Percentiles rank a stretch among this genome's conserved stretches.
Conservation (phyloP, 2,888 invertebrate genomes). For the Andrena trimmerana region DNA sequence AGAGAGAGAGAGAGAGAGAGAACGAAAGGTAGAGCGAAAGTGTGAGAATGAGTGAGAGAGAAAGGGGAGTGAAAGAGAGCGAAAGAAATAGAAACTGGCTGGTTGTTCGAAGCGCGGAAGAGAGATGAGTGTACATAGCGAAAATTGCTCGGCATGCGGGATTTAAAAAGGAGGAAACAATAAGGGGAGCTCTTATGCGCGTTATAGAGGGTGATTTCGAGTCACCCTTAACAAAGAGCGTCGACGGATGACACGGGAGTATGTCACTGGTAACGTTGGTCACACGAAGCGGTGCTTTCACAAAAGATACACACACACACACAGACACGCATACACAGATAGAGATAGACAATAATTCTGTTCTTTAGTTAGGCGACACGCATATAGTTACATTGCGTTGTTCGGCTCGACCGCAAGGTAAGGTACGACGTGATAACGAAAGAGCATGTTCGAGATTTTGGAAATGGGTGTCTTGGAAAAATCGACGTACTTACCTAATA, state of each 20-base stretch:
- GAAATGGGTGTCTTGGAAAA: neutral
- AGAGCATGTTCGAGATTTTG: neutral
- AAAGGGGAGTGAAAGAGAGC: slow-evolving; percentile 37
- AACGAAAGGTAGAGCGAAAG: slow-evolving; percentile 21
- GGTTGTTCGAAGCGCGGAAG: slow-evolving; percentile 42
- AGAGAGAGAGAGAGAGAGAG: slow-evolving; percentile 19
- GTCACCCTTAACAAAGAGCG: slow-evolving; percentile 32
- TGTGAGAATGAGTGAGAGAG: slow-evolving; percentile 41
- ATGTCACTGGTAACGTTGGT: slow-evolving; percentile 67
- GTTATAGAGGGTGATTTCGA: slow-evolving; percentile 6
- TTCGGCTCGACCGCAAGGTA: slow-evolving; percentile 48
- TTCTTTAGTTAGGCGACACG: slow-evolving; percentile 66
- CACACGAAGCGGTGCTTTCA: slow-evolving; percentile 59
- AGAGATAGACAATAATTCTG: slow-evolving; percentile 78
- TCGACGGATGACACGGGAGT: slow-evolving; percentile 38
- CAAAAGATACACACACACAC: slow-evolving; percentile 8
- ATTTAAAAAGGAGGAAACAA: slow-evolving; percentile 16
- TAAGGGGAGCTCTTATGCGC: slow-evolving; percentile 32
- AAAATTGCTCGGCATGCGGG: slow-evolving; percentile 32
- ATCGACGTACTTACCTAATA: slow-evolving; percentile 41
- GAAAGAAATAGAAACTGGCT: slow-evolving; percentile 31
- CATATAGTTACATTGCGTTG: slow-evolving; percentile 48
- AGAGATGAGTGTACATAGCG: slow-evolving; percentile 43
- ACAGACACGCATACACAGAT: slow-evolving; percentile 47
- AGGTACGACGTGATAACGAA: slow-evolving; percentile 1